These are phyloP conservation scores for Dugesia japonica DNA, from an alignment of 2,888 invertebrate genomes.

Conservation along the genomic window DNA sequence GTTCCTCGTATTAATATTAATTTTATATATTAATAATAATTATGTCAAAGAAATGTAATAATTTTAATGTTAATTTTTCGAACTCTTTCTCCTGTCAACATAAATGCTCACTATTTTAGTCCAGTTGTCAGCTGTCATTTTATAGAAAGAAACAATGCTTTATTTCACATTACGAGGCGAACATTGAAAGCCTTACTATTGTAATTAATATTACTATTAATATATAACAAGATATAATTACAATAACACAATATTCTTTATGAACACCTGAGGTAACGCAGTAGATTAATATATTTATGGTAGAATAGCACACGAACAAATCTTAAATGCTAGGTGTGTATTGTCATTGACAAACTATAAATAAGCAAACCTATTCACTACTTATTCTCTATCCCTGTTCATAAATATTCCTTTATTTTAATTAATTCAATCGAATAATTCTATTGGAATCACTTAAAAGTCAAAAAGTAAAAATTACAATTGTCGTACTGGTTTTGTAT, in stretches of 20 bases:
- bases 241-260: not conserved
- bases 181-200: not conserved
- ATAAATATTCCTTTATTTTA: not conserved
- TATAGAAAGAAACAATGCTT: not conserved
- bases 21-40: no score
- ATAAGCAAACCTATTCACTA: not conserved
- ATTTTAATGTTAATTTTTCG: no score
- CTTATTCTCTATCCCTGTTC: not conserved
- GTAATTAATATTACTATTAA: not conserved
- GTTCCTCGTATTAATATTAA: no score
- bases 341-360: conserved; percentile 13
- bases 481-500: not conserved
- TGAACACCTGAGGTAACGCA: not conserved
- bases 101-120: not conserved
- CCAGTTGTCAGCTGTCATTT: not conserved
- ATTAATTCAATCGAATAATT: not conserved
- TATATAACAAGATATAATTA: not conserved
- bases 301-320: not conserved
- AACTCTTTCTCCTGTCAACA: not conserved
- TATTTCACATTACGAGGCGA: not conserved
- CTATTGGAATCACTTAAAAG: not conserved
- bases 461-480: no score
- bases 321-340: not conserved
- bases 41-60: no score
- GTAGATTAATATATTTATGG: not conserved